Base-by-base conservation (phyloP, 2,888 invertebrate genomes). In the Nasonia oneida region DNA sequence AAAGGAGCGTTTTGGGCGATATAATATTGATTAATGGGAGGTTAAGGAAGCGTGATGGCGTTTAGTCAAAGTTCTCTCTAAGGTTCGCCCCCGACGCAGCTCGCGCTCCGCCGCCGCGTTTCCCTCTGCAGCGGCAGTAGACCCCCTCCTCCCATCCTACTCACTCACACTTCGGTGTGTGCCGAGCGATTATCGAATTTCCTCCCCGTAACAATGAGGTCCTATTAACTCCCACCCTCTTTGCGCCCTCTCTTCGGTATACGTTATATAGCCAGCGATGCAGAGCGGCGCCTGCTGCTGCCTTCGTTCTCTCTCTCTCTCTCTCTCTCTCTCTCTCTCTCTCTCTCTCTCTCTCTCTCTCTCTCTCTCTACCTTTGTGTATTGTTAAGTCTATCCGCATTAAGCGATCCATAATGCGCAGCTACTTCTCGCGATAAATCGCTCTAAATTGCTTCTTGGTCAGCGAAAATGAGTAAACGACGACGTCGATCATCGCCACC, bases 1-100 rank as follows among this genome's bases (percentile, higher is more conserved):
- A 93, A 93, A 93, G 93, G 93, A 93, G 91, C 92, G 89, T 93
- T 93, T 92, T 92, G 91, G 92, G 91, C 91, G 93, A 93, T 93
- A 93, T 93, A 93, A 93, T 93, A 93, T 93, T 93, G 93, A 93
- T 93, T 93, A 93, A 93, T 93, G 92, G 92, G 91, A 93, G 93
- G 92, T 93, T 93, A 93, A 93, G 93, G 93, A 93, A 93, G 93
- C 93, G 92, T 93, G 92, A 91, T 77, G 50, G 91, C 93, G 92
- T 93, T 93, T 93, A 93, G 93, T 93, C 93, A 93, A 93, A 93
- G 92, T 93, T 93, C 93, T 90, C 92, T 91, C 91, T 90, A 91
- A 93, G 92, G 92, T 89, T 90, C 90, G 89, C 87, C 88, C 85
- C 87, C 87, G 86, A 87, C 61, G 87, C 84, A 84, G 81, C 86